Evolutionary conservation across 2,113 vertebrate genomes (phyloP), one percentile per base, ranked within the genome.

Genomic region (Paraplagusia blochii): DNA sequence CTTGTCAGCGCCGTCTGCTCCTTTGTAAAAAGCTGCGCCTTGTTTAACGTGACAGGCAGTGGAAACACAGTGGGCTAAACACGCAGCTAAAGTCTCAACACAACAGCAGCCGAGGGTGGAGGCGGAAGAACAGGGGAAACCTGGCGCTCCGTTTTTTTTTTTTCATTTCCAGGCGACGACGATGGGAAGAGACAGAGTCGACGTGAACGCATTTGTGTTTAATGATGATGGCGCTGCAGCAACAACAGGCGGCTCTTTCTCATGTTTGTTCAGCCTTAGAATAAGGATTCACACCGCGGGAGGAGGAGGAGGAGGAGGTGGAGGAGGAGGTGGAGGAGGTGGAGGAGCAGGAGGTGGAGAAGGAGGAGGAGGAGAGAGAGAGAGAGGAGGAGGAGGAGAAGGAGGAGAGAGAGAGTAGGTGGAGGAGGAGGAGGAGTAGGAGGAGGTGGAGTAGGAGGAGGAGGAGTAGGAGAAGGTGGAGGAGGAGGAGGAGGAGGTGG

Each of bases 21-120:
- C 33, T 18, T 34, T 5, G 12, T 46, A 9, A 58, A 29, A 46
- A 58, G n/a, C 44, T 58, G 55, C 55, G 38, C 44, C 44, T 48
- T 39, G 34, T 48, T 29, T 58, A 11, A 29, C 22, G 22, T 58
- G 56, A 58, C 56, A 48, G 44, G 38, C 2, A 58, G 33, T 34
- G 3, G n/a, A 58, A 47, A 42, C 53, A 56, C 19, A 56, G n/a
- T n/a, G n/a, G 19, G 56, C 16, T 40, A 48, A 47, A 48, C 55
- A 58, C 34, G 12, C 9, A n/a, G 17, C 12, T 15, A 22, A 22
- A 22, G 16, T 58, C 17, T 58, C 15, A 19, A 39, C 39, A 29
- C 44, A n/a, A 13, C 47, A 17, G 16, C 11, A 34, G 13, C 44
- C 22, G 47, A 38, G 11, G 0, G 44, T 47, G 44, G 44, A 7